A percentile compares a stretch with the other conserved stretches of the same genome.
These are phyloP conservation scores for Raja brachyura DNA, from an alignment of 2,113 vertebrate species.

Conservation along the genomic window DNA sequence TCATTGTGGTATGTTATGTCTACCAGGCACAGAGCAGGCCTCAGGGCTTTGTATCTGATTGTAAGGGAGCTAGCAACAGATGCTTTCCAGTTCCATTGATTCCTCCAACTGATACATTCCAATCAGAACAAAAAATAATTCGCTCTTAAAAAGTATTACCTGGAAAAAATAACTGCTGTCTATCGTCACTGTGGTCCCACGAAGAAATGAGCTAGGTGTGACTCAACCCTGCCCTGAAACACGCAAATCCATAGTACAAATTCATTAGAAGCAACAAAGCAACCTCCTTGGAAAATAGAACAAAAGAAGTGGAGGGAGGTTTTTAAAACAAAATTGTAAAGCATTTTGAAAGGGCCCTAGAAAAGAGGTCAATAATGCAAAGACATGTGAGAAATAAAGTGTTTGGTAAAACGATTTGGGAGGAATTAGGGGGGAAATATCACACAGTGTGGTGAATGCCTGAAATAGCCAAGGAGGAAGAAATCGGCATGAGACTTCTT, in stretches of 20 bases:
- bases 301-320: too few species aligned
- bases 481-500: too few species aligned
- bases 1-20: not conserved
- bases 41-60: not conserved
- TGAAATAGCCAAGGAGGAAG: too few species aligned
- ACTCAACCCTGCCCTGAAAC: not conserved
- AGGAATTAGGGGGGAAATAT: too few species aligned
- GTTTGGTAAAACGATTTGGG: too few species aligned
- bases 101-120: not conserved
- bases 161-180: not conserved
- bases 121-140: not conserved
- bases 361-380: too few species aligned
- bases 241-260: not conserved
- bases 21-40: not conserved
- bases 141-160: not conserved
- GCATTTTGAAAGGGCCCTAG: too few species aligned
- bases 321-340: too few species aligned
- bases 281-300: not conserved
- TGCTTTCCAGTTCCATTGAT: not conserved
- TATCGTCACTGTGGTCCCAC: not conserved
- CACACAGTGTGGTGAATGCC: too few species aligned
- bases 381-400: too few species aligned
- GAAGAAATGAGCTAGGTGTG: not conserved
- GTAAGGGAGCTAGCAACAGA: conserved; percentile 20
- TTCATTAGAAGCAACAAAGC: not conserved